Base-by-base conservation (phyloP, 2,113 vertebrate genomes). In the Megalops atlanticus region DNA sequence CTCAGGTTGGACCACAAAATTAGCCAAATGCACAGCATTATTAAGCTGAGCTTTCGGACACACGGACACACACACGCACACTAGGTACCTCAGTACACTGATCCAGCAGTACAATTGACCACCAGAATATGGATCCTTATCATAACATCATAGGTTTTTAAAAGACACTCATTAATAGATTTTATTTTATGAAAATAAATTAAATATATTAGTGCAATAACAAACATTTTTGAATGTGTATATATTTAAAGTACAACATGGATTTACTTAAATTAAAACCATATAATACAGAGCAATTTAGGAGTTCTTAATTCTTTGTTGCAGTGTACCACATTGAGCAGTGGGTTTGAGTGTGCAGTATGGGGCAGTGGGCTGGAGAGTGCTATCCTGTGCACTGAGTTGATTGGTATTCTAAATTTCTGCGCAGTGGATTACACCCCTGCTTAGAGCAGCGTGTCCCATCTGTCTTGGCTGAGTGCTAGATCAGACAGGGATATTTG, bases 21-120 rank as follows among this genome's bases (percentile, higher is more conserved):
- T 64, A 31, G 58, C n/a, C 58, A 64, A n/a, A 24, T 31, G 58
- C 58, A 64, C 58, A n/a, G n/a, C n/a, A 64, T 64, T 64, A n/a
- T 64, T 64, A 2, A 64, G n/a, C 58, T 64, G 7, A 64, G 58
- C 24, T 64, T 64, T 27, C 31, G 31, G n/a, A n/a, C n/a, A 21
- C 31, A 64, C 12, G 58, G 5, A 24, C 31, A 8, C 31, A 31
- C 58, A 27, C 24, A 31, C n/a, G n/a, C 1, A 64, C n/a, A 1
- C 8, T 64, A 64, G 58, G 58, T 64, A 64, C 31, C 58, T 27
- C 24, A 64, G 58, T 64, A 64, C n/a, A 64, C 58, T 64, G 43
- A 45, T 14, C 24, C n/a, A 3, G n/a, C n/a, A 6, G 21, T n/a
- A 14, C 4, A 52, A 11, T 3, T 14, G 16, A 64, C 24, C 58